Conservation (phyloP, 23 tunicate genomes). For the Botrylloides violaceus region DNA sequence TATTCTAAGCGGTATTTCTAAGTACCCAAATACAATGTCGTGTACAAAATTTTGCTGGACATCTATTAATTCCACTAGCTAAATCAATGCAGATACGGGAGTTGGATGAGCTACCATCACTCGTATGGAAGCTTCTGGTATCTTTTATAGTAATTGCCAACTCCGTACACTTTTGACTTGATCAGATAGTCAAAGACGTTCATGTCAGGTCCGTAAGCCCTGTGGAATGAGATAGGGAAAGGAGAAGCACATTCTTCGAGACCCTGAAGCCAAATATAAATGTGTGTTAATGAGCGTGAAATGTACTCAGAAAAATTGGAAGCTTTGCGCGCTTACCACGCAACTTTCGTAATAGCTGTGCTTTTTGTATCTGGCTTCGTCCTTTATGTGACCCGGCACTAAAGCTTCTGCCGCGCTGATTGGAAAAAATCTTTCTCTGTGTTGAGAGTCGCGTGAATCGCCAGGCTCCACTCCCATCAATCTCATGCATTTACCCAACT, state of each 20-base stretch:
- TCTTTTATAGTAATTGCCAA: conserved; percentile 1
- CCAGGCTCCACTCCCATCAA: conserved; percentile 37
- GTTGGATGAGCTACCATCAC: too few relatives aligned
- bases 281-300: too few relatives aligned
- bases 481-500: conserved; percentile 35
- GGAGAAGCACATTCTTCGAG: conserved; percentile 46
- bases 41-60: too few relatives aligned
- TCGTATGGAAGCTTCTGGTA: conserved; percentile 1
- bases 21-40: too few relatives aligned
- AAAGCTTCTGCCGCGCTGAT: conserved; percentile 33
- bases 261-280: too few relatives aligned
- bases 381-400: conserved; percentile 4
- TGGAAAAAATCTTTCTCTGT: conserved; percentile 40
- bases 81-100: too few relatives aligned
- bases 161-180: conserved; percentile 12
- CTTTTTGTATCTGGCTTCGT: conserved; percentile 37
- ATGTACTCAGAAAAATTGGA: too few relatives aligned
- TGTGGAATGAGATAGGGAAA: conserved; percentile 50
- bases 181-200: conserved; percentile 29
- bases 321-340: conserved; percentile 21
- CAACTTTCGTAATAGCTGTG: conserved; percentile 34
- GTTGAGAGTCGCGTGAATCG: conserved; percentile 38
- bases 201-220: conserved; percentile 39
- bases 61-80: too few relatives aligned
- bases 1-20: too few relatives aligned